A percentile compares a stretch with the other conserved stretches of the same genome.
Conservation (phyloP, 2,797 vertebrate genomes). For the Sebastes diploproa region DNA sequence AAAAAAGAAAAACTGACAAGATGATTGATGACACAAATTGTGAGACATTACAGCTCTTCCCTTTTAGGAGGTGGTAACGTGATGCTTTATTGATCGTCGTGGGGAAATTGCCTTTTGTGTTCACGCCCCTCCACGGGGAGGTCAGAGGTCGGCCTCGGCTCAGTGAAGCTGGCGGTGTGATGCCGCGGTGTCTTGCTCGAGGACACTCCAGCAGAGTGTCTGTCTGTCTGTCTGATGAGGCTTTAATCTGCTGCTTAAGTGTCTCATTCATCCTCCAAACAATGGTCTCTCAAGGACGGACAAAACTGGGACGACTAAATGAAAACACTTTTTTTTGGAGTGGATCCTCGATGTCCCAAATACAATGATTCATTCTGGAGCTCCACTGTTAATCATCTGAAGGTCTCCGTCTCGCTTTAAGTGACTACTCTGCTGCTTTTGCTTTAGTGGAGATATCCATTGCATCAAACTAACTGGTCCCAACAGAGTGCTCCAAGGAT, state of each 20-base stretch:
- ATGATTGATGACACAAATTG: slow-evolving; percentile 52
- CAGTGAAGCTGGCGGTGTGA: background rate
- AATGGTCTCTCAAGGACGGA: background rate
- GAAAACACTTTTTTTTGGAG: background rate
- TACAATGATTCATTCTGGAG: background rate
- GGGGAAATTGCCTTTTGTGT: slow-evolving; percentile 19
- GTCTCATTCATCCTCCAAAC: background rate
- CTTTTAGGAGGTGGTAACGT: slow-evolving; percentile 21
- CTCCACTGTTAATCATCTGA: background rate
- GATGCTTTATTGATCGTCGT: slow-evolving; percentile 42
- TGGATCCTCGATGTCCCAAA: background rate
- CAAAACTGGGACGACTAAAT: background rate
- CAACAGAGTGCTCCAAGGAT: too few relatives aligned
- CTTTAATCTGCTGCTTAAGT: background rate
- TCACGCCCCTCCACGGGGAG: background rate
- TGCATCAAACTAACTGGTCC: background rate
- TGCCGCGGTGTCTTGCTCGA: background rate
- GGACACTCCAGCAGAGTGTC: background rate
- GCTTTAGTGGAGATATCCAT: background rate
- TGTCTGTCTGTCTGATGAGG: background rate
- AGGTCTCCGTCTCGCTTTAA: background rate
- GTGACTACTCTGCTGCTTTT: background rate
- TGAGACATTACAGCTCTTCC: slow-evolving; percentile 36
- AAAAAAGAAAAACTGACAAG: background rate
- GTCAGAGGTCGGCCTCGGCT: slow-evolving; percentile 18